A percentile compares a stretch with the other conserved stretches of the same genome.
phyloP scores from a whole-genome alignment of 2,888 invertebrate species.

The Torymus auratus region DNA sequence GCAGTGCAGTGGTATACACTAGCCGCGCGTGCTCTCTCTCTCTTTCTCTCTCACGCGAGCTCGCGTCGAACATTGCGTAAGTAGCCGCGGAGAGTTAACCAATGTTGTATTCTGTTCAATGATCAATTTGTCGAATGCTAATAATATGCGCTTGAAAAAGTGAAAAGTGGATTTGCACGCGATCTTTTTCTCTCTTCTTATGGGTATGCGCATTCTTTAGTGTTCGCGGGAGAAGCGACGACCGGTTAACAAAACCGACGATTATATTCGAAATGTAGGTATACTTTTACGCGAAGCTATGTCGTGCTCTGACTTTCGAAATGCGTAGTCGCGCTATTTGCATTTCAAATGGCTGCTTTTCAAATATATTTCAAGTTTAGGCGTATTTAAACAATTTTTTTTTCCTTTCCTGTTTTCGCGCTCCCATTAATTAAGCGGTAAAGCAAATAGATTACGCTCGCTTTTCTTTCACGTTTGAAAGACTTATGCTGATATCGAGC shows the following conservation, averaged over 20 bases:
- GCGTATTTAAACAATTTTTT: not conserved
- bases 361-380: not conserved
- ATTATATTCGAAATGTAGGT: no score
- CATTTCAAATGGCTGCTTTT: not conserved
- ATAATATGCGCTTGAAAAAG: constrained; percentile 45
- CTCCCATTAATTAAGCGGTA: not conserved
- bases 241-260: not conserved
- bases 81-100: constrained; percentile 62
- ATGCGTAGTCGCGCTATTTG: no score
- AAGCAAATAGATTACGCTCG: not conserved
- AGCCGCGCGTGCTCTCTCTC: constrained; percentile 57
- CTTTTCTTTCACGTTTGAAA: no score
- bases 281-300: no score
- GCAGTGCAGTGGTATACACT: constrained; percentile 21
- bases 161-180: constrained; percentile 14
- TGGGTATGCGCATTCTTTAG: no score
- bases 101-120: constrained; percentile 69
- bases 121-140: constrained; percentile 70
- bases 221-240: not conserved
- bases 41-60: not conserved
- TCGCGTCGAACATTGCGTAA: constrained; percentile 47
- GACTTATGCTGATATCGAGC: no score
- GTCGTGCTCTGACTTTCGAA: no score
- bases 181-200: not conserved
- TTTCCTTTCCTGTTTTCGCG: not conserved